A percentile compares a stretch with the other conserved stretches of the same genome.
phyloP scores from a whole-genome alignment of 2,888 invertebrate genomes.

The Bedellia somnulentella region DNA sequence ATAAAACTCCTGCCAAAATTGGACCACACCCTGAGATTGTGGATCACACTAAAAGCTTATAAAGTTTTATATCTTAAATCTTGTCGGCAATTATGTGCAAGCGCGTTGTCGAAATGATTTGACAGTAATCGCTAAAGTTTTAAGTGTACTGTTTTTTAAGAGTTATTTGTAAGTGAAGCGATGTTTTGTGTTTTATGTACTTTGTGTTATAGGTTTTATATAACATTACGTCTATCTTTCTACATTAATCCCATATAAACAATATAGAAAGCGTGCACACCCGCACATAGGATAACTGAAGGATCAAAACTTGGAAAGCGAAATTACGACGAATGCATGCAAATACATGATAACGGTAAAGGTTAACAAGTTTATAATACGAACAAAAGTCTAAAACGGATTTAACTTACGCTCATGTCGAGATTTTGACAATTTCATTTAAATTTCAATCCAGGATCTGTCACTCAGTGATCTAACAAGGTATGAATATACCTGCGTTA shows the following conservation, averaged over 20 bases:
- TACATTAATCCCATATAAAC: too few relatives aligned
- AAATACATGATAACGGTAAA: slow-evolving; percentile 20
- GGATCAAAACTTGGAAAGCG: too few relatives aligned
- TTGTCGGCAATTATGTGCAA: too few relatives aligned
- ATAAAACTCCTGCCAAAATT: slow-evolving; percentile 29
- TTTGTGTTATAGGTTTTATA: too few relatives aligned
- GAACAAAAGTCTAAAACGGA: slow-evolving; percentile 30
- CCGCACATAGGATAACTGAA: too few relatives aligned
- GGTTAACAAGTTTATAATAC: slow-evolving; percentile 25
- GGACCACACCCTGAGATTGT: slow-evolving; percentile 27
- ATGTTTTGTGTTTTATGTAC: too few relatives aligned
- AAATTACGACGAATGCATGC: slow-evolving; percentile 4
- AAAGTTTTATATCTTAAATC: background rate
- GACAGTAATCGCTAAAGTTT: too few relatives aligned
- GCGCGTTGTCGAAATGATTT: too few relatives aligned
- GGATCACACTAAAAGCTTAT: background rate
- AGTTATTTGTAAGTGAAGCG: too few relatives aligned
- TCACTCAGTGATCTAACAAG: slow-evolving; percentile 46
- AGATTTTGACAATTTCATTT: slow-evolving; percentile 23
- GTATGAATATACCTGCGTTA: slow-evolving; percentile 20
- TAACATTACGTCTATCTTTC: too few relatives aligned
- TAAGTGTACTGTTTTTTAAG: too few relatives aligned
- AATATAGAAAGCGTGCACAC: too few relatives aligned
- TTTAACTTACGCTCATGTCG: slow-evolving; percentile 22
- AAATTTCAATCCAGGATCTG: slow-evolving; percentile 18